Conservation (phyloP, 2,888 invertebrate genomes). For the Keiferia lycopersicella region DNA sequence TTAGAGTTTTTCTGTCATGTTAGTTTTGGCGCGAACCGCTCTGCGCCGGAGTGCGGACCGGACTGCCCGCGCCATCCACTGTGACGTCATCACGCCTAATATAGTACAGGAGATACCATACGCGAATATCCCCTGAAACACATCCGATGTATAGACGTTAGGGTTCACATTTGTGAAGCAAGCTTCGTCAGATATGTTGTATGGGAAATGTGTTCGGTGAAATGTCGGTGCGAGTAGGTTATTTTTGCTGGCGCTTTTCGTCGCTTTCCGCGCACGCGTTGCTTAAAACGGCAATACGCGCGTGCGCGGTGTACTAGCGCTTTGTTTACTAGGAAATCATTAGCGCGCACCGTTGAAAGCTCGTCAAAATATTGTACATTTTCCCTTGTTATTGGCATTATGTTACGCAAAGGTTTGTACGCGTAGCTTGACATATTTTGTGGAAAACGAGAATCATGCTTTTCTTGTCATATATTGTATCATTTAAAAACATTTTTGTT, state of each 20-base stretch:
- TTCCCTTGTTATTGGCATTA: conserved; percentile 1
- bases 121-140: conserved; percentile 42
- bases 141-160: conserved; percentile 31
- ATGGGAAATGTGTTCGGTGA: conserved; percentile 42
- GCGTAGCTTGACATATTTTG: not conserved
- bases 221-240: conserved; percentile 67
- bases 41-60: conserved; percentile 60
- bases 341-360: conserved; percentile 20
- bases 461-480: not conserved
- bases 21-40: conserved; percentile 30
- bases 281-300: conserved; percentile 75
- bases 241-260: conserved; percentile 76
- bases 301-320: conserved; percentile 42
- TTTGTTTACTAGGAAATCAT: conserved; percentile 58
- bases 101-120: conserved; percentile 53
- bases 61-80: conserved; percentile 64
- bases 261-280: conserved; percentile 66
- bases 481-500: not conserved
- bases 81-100: conserved; percentile 72
- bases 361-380: conserved; percentile 19
- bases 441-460: not conserved
- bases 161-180: conserved; percentile 38
- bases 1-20: conserved; percentile 19
- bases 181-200: conserved; percentile 39
- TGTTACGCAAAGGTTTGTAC: not conserved